Evolutionary conservation across 2,888 invertebrate species (phyloP).

Genomic region (Amphipoea lucens): DNA sequence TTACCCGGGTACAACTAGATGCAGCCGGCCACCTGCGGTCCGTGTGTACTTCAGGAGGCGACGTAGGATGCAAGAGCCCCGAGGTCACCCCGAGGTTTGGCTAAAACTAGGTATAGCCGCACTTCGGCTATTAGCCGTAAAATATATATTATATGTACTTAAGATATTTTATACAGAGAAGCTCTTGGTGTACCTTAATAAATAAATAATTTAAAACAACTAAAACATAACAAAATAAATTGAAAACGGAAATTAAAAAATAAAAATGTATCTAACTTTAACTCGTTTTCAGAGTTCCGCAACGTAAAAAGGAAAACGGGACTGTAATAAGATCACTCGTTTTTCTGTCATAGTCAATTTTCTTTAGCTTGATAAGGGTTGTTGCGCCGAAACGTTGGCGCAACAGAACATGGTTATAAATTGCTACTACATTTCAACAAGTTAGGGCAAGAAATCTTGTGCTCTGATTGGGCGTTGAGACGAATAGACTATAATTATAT

Average conservation of each 20-base stretch:
- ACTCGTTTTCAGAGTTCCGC: conserved; percentile 21
- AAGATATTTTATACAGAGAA: too few species aligned
- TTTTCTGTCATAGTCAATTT: conserved; percentile 61
- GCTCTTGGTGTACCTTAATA: too few species aligned
- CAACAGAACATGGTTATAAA: conserved; percentile 16
- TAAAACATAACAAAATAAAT: neutral
- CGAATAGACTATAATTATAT: neutral
- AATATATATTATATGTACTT: too few species aligned
- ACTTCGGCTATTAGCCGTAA: too few species aligned
- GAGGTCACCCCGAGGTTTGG: too few species aligned
- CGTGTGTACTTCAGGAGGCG: too few species aligned
- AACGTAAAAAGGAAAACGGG: conserved; percentile 41
- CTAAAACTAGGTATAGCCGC: too few species aligned
- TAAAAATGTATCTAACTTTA: neutral
- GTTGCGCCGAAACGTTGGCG: conserved; percentile 33
- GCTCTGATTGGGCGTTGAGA: conserved; percentile 5
- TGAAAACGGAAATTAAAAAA: conserved; percentile 5
- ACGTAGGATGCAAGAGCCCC: too few species aligned
- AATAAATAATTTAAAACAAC: neutral
- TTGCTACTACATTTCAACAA: conserved; percentile 37
- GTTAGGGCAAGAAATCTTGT: conserved; percentile 24
- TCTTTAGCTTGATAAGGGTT: conserved; percentile 57
- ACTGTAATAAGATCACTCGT: conserved; percentile 58
- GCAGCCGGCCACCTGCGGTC: too few species aligned
- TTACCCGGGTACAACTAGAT: too few species aligned